Base-by-base conservation (phyloP, 2,113 vertebrate species). In the Progne subis region DNA sequence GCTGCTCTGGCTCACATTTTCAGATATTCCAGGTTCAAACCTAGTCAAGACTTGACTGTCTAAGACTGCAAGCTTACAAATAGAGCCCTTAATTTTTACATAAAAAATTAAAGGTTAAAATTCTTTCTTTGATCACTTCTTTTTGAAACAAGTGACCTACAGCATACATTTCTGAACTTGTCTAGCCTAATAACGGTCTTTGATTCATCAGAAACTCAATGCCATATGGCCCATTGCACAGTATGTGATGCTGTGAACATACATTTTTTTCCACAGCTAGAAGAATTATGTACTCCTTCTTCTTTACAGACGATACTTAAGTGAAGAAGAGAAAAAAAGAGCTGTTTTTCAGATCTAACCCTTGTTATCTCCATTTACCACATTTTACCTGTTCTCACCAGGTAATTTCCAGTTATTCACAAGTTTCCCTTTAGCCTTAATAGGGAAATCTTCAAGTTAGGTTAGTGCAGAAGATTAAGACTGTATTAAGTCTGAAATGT, bases 401-500 rank as follows among this genome's bases (percentile, higher is more conserved):
- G 95, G 92, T 95, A 96, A 94, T 97, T 98, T 96, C 88, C 83
- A 91, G 89, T 86, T 24, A 82, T 89, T 94, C 83, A 90, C 55
- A 96, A 93, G 94, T 90, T 96, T 75, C 76, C 85, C 91, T 44
- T 78, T 96, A 82, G 70, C 91, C 78, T 97, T 94, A 77, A 84
- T 91, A 94, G 96, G 91, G 95, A 98, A 97, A 96, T 90, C 92
- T 97, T 97, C 94, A 95, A 97, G 96, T 98, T 97, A 97, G 94
- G 97, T 97, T 96, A 97, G 97, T 85, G 94, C 76, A 86, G 88
- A 97, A 98, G 97, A 98, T 98, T 98, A 98, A 98, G 97, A 97
- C 97, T 96, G 90, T 98, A 98, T 98, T 98, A 98, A 97, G 97
- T 96, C 97, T 97, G 96, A 98, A 98, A 98, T 97, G 95, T 96